Evolutionary conservation across 1,140 invertebrate species (phyloP), one percentile per base, ranked within the genome.

Genomic region (Contarinia nasturtii): DNA sequence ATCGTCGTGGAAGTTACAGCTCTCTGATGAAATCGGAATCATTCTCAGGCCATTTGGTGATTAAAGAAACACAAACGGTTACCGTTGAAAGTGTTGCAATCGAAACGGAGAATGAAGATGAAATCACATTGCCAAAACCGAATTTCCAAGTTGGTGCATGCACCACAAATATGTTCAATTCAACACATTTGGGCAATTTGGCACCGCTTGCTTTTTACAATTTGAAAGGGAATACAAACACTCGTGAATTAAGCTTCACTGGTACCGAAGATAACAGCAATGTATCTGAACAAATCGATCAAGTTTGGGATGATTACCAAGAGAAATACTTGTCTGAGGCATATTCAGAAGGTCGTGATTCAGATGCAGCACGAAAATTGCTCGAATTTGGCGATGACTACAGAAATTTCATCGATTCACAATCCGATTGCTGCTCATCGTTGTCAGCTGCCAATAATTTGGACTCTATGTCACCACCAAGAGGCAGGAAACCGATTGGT

Each of bases 321-420:
- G 86, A 90, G 64, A 88, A 88, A 61, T 91, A 92, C 61, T 77
- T 86, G 61, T 90, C 86, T 49, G 88, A 91, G 58, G 76, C 86
- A 15, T 91, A 91, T 60, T 90, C 86, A 49, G 88, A 92, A 66
- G 76, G 80, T n/a, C 77, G 80, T 15, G 87, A 92, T 61, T 79
- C 84, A 10, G 86, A 91, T 63, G 78, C 81, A 10, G 83, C 85
- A 41, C 72, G 80, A 43, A 74, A 76, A 51, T 66, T 91, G 12
- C 63, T 90, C 46, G 84, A 89, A 56, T 91, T 90, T 63, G 86
- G 86, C 27, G 88, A 92, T 63, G 87, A 92, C 67, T 92, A 92
- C 64, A 71, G 86, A 57, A 63, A 63, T 54, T 88, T 80, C 61
- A 69, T 92, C 18, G 86, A 89, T 62, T 86, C 83, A 52, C 83